Evolutionary conservation across 2,797 vertebrate species (phyloP).

Genomic region (Catharus ustulatus): DNA sequence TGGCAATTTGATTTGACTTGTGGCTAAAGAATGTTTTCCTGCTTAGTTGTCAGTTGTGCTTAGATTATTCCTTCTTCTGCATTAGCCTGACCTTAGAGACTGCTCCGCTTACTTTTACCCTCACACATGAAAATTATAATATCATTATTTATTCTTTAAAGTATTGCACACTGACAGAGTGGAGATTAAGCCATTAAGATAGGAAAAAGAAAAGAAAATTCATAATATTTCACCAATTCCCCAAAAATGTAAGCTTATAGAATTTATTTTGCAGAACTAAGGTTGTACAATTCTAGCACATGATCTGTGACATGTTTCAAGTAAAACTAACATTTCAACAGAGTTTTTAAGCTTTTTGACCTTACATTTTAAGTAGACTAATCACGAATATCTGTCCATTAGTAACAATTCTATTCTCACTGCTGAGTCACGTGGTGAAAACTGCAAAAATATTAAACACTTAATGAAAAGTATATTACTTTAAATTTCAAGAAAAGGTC

Average conservation of each 20-base stretch:
- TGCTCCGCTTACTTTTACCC: not conserved
- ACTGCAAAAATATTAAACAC: not conserved
- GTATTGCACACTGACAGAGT: not conserved
- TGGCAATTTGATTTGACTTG: not conserved
- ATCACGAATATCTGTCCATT: not conserved
- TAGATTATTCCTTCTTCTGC: not conserved
- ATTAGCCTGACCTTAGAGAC: not conserved
- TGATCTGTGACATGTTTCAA: not conserved
- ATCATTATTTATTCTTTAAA: not conserved
- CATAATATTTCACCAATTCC: not conserved
- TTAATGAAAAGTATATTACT: not conserved
- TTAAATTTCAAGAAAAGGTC: not conserved
- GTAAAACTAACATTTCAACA: not conserved
- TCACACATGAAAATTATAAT: not conserved
- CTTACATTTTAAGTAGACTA: not conserved
- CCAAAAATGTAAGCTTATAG: not conserved
- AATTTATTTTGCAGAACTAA: not conserved
- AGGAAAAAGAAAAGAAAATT: not conserved
- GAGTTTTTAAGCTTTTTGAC: not conserved
- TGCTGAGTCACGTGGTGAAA: not conserved
- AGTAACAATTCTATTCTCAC: not conserved
- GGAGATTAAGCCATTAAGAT: not conserved
- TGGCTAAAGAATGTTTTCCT: not conserved
- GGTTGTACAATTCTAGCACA: not conserved
- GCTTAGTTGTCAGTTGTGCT: not conserved